Evolutionary conservation across 64 coral and sea anemone species (phyloP).

Genomic region (Pocillopora verrucosa): DNA sequence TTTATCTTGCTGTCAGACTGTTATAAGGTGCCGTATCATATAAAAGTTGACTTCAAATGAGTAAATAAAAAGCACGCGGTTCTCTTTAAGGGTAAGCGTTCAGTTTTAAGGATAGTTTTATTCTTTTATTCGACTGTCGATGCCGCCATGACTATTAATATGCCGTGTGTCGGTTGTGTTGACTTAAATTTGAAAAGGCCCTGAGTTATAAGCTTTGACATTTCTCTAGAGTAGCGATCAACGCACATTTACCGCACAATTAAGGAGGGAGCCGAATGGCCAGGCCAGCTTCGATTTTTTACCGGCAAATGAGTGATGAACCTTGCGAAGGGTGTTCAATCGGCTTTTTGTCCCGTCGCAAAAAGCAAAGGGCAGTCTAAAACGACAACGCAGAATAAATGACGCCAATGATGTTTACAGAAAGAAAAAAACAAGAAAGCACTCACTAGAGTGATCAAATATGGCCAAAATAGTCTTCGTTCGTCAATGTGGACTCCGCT

Average conservation of each 20-base stretch:
- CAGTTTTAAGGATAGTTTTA: slow-evolving; percentile 43
- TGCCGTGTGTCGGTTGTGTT: slow-evolving; percentile 44
- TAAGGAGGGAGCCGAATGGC: neutral
- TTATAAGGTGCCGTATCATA: neutral
- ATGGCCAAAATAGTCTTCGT: neutral
- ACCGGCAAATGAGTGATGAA: slow-evolving; percentile 14
- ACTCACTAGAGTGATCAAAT: neutral
- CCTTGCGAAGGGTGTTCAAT: neutral
- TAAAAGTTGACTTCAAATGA: slow-evolving; percentile 38
- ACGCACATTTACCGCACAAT: slow-evolving; percentile 38
- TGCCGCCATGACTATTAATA: slow-evolving; percentile 52
- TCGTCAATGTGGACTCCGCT: neutral
- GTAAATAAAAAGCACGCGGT: slow-evolving; percentile 55
- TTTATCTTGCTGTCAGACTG: neutral
- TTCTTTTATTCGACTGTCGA: slow-evolving; percentile 55
- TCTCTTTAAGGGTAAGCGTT: slow-evolving; percentile 21
- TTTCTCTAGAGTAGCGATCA: slow-evolving; percentile 30
- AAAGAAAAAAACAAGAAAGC: slow-evolving; percentile 1
- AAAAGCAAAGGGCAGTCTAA: neutral
- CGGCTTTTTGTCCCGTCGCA: neutral
- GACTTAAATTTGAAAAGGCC: slow-evolving; percentile 56
- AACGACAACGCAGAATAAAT: slow-evolving; percentile 4
- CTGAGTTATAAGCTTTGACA: slow-evolving; percentile 50
- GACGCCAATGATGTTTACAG: slow-evolving; percentile 29
- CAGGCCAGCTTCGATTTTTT: neutral